Evolutionary conservation across 2,888 invertebrate species (phyloP).

Genomic region (Muschampia plurimacula): DNA sequence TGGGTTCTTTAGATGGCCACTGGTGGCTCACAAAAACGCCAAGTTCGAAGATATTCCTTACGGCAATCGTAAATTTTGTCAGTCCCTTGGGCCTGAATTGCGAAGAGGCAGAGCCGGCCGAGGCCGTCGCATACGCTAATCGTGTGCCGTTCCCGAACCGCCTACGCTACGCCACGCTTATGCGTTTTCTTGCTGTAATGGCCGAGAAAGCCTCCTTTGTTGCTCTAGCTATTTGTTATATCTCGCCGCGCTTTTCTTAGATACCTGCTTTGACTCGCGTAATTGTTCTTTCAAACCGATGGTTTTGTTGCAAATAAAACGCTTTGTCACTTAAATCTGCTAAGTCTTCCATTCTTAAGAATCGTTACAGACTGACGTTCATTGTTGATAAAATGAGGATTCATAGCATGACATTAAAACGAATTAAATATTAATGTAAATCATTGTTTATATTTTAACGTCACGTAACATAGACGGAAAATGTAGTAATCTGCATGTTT

Average conservation of each 20-base stretch:
- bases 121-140: conserved; percentile 65
- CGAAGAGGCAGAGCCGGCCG: conserved; percentile 49
- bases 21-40: conserved; percentile 72
- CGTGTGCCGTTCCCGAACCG: conserved; percentile 45
- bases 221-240: conserved; percentile 81
- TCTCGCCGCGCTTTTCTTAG: conserved; percentile 77
- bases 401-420: conserved; percentile 59
- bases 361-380: conserved; percentile 59
- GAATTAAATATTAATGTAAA: conserved; percentile 46
- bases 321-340: conserved; percentile 83
- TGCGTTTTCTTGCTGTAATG: conserved; percentile 77
- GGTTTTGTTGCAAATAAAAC: conserved; percentile 80
- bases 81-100: conserved; percentile 56
- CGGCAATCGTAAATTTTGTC: conserved; percentile 78
- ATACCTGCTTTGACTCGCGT: conserved; percentile 82
- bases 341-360: conserved; percentile 65
- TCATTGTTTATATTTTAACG: conserved; percentile 43
- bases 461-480: conserved; percentile 31
- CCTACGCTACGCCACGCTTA: conserved; percentile 53
- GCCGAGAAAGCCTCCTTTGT: conserved; percentile 84
- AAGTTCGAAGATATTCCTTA: conserved; percentile 78
- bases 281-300: conserved; percentile 82
- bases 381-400: conserved; percentile 71
- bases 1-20: conserved; percentile 59
- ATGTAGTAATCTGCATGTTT: not conserved